A percentile compares a stretch with the other conserved stretches of the same genome.
Conservation (phyloP, 2,113 vertebrate genomes). For the Thinocorus orbignyianus region DNA sequence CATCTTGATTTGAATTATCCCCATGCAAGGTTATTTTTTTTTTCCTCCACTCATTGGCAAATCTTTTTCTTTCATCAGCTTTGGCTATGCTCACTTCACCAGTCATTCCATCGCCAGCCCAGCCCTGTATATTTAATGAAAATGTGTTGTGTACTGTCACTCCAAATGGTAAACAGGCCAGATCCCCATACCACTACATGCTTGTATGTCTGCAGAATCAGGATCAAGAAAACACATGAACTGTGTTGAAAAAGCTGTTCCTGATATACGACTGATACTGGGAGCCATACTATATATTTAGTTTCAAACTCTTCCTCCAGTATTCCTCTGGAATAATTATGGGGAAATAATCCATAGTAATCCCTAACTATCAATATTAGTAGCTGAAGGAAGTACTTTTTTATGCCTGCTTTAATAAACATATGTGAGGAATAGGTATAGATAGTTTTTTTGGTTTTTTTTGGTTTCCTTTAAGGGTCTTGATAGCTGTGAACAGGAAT, state of each 20-base stretch:
- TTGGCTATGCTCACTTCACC: background rate
- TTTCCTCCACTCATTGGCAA: background rate
- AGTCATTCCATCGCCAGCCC: background rate
- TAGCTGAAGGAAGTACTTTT: background rate
- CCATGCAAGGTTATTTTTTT: background rate
- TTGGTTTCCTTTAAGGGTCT: background rate
- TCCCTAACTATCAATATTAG: background rate
- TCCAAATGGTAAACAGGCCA: background rate
- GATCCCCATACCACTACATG: background rate
- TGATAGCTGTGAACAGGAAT: background rate
- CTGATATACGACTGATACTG: background rate
- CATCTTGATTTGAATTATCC: background rate
- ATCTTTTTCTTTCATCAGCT: background rate
- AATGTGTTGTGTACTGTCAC: background rate
- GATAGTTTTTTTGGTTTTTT: too few relatives aligned
- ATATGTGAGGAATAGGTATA: background rate
- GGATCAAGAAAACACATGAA: background rate
- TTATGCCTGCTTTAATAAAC: background rate
- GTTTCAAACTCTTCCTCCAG: background rate
- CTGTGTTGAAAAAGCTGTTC: background rate
- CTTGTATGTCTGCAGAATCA: background rate
- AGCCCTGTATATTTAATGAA: background rate
- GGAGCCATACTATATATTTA: background rate
- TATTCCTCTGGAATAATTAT: background rate
- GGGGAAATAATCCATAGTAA: background rate